These are phyloP conservation scores for Hermaeophaga mercurialis DNA, from an alignment of 2,888 invertebrate species.

Conservation along the genomic window DNA sequence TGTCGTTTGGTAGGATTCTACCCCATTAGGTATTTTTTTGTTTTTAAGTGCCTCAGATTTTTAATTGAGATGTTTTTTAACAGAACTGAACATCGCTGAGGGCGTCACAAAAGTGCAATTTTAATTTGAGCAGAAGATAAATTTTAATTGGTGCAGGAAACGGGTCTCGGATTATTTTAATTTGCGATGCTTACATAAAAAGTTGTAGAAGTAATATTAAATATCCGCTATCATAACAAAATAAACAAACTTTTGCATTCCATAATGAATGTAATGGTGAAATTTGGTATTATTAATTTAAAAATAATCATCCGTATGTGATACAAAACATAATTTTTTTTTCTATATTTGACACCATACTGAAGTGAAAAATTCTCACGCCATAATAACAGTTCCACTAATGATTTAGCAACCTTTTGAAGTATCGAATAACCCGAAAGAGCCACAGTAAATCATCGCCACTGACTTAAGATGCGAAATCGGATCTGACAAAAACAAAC, in stretches of 20 bases:
- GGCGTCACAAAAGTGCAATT: not conserved
- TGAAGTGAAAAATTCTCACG: no score
- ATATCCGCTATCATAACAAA: no score
- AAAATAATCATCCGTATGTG: no score
- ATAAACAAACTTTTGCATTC: no score
- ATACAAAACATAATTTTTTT: no score
- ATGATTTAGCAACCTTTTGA: not conserved
- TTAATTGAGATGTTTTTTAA: slow-evolving; percentile 14
- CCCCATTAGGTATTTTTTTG: slow-evolving; percentile 29
- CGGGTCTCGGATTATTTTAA: no score
- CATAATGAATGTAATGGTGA: no score
- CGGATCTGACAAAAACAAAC: slow-evolving; percentile 32
- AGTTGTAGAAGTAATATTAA: no score
- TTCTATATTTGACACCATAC: no score
- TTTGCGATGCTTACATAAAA: no score
- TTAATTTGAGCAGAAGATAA: not conserved
- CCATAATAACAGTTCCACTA: no score
- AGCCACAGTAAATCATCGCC: slow-evolving; percentile 3
- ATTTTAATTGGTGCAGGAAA: not conserved
- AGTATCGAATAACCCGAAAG: slow-evolving; percentile 6
- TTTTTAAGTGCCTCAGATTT: slow-evolving; percentile 1
- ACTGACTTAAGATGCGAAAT: slow-evolving; percentile 22
- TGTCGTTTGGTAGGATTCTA: slow-evolving; percentile 30
- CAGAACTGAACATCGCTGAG: slow-evolving; percentile 1
- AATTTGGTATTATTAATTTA: no score